Evolutionary conservation across 2,888 invertebrate genomes (phyloP).

Genomic region (Caenorhabditis sp.): DNA sequence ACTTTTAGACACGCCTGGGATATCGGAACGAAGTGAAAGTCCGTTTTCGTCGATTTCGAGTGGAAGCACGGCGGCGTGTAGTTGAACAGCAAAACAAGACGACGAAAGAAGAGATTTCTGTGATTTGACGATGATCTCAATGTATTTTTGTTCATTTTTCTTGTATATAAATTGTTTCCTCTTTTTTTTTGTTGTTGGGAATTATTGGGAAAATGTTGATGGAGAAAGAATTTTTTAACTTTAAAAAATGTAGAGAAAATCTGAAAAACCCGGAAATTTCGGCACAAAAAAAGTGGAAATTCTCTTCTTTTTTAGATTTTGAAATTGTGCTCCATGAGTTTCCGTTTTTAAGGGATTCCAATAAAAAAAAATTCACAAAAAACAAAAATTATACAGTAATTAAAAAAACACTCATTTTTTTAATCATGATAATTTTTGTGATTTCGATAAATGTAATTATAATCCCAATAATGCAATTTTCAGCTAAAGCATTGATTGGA

Average conservation of each 20-base stretch:
- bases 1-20: slow-evolving; percentile 39
- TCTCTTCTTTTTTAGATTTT: too few species aligned
- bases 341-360: too few species aligned
- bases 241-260: too few species aligned
- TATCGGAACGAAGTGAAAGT: slow-evolving; percentile 42
- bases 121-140: slow-evolving; percentile 2
- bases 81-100: too few species aligned
- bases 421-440: neutral
- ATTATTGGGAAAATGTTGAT: neutral
- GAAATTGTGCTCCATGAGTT: too few species aligned
- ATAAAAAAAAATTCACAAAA: too few species aligned
- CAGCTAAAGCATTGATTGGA: slow-evolving; percentile 24
- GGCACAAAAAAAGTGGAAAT: too few species aligned
- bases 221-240: too few species aligned
- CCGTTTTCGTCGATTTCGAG: slow-evolving; percentile 49
- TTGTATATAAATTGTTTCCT: neutral
- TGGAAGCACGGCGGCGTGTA: slow-evolving; percentile 26
- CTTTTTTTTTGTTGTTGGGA: neutral
- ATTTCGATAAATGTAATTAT: neutral
- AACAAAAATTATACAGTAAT: too few species aligned
- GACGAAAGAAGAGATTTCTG: neutral
- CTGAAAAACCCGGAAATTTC: too few species aligned
- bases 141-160: neutral
- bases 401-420: too few species aligned
- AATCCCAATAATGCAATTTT: slow-evolving; percentile 6